Evolutionary conservation across 1,140 invertebrate species (phyloP).

Genomic region (Drosophila tristis): DNA sequence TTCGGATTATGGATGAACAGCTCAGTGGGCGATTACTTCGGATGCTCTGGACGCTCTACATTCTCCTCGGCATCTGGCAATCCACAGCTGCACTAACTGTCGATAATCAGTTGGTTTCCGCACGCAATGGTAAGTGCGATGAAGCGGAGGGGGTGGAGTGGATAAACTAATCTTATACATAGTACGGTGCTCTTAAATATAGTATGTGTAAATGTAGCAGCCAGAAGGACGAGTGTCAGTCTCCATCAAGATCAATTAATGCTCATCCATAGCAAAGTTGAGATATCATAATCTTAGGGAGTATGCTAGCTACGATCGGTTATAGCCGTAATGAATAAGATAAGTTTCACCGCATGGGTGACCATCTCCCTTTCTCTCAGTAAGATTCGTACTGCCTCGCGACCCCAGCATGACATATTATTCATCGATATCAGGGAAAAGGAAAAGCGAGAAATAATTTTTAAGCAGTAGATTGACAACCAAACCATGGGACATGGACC

Average conservation of each 20-base stretch:
- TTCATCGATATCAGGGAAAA: too few relatives aligned
- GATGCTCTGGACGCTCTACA: constrained; percentile 41
- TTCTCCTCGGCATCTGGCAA: constrained; percentile 13
- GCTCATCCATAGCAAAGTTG: background rate
- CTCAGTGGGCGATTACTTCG: constrained; percentile 18
- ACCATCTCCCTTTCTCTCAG: background rate
- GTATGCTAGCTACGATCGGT: too few relatives aligned
- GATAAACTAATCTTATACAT: too few relatives aligned
- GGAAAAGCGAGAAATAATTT: too few relatives aligned
- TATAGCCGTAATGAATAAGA: too few relatives aligned
- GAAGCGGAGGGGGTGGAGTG: background rate
- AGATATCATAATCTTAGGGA: too few relatives aligned
- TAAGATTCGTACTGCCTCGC: too few relatives aligned
- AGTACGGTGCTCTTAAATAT: too few relatives aligned
- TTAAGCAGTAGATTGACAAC: constrained; percentile 6
- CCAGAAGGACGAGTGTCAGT: background rate
- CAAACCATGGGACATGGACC: constrained; percentile 55
- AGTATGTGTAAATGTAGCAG: too few relatives aligned
- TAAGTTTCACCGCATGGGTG: too few relatives aligned
- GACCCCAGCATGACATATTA: too few relatives aligned
- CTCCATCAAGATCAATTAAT: too few relatives aligned
- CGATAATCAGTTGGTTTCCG: constrained; percentile 82
- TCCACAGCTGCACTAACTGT: constrained; percentile 57
- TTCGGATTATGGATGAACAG: constrained; percentile 19
- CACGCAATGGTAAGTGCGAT: constrained; percentile 74